phyloP scores from a whole-genome alignment of 1,140 invertebrate genomes.

The Orussus abietinus region DNA sequence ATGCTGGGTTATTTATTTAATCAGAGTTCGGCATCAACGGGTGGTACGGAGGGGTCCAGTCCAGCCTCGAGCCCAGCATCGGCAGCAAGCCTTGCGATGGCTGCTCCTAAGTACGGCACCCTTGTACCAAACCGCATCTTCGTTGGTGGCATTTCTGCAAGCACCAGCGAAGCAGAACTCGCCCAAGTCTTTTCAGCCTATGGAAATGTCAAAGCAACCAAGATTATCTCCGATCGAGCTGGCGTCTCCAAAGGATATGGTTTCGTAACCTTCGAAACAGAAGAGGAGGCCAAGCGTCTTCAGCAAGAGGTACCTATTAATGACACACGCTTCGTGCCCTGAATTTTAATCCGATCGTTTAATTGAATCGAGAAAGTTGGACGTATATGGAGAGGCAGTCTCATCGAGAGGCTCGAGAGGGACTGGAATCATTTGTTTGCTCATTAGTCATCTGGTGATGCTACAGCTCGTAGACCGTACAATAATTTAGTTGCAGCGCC shows the following conservation, averaged over 20 bases:
- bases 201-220: slow-evolving; percentile 87
- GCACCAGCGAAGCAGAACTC: slow-evolving; percentile 79
- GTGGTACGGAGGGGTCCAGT: slow-evolving; percentile 51
- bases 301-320: slow-evolving; percentile 58
- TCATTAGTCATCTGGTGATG: too few relatives aligned
- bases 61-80: slow-evolving; percentile 52
- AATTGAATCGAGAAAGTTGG: too few relatives aligned
- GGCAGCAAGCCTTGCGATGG: slow-evolving; percentile 48
- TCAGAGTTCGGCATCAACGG: slow-evolving; percentile 49
- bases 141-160: slow-evolving; percentile 87
- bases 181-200: slow-evolving; percentile 80
- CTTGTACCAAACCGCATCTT: slow-evolving; percentile 92
- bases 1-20: slow-evolving; percentile 15
- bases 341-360: too few relatives aligned
- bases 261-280: slow-evolving; percentile 92
- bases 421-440: too few relatives aligned
- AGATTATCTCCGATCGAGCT: slow-evolving; percentile 90
- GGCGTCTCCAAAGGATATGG: slow-evolving; percentile 94
- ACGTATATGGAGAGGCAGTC: too few relatives aligned
- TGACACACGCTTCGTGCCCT: too few relatives aligned
- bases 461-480: too few relatives aligned
- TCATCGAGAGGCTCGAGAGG: too few relatives aligned
- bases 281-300: slow-evolving; percentile 79
- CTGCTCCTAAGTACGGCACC: slow-evolving; percentile 71
- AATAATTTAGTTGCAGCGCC: too few relatives aligned